A percentile compares a stretch with the other conserved stretches of the same genome.
Conservation (phyloP, 2,888 invertebrate species). For the Drosophila prolongata region DNA sequence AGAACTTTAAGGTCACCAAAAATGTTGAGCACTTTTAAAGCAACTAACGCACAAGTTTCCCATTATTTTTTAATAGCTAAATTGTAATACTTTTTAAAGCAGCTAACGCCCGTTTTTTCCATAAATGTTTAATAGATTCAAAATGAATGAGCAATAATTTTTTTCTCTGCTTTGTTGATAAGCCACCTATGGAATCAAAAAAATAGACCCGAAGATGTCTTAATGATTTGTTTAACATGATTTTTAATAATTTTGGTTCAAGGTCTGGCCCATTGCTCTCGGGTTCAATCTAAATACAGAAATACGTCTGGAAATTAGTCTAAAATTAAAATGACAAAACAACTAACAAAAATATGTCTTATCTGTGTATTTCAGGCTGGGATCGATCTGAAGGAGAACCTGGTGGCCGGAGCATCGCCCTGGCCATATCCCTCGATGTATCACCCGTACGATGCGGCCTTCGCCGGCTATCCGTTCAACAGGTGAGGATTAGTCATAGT, state of each 20-base stretch:
- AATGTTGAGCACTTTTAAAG: too few relatives aligned
- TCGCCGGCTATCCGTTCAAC: constrained; percentile 97
- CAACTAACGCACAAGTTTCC: too few relatives aligned
- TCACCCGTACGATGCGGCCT: constrained; percentile 96
- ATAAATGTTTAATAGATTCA: too few relatives aligned
- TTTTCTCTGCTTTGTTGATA: constrained; percentile 25
- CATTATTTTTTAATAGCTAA: too few relatives aligned
- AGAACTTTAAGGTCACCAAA: too few relatives aligned
- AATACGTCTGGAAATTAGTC: constrained; percentile 27
- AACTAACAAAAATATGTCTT: constrained; percentile 9
- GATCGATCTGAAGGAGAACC: constrained; percentile 94
- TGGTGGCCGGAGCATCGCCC: constrained; percentile 91
- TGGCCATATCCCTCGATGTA: constrained; percentile 97
- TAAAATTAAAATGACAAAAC: constrained; percentile 16
- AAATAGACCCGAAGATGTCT: constrained; percentile 54
- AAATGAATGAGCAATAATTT: too few relatives aligned
- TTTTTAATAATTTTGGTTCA: constrained; percentile 80
- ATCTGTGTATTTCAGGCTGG: constrained; percentile 88
- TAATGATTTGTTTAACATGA: constrained; percentile 83
- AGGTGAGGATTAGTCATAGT: constrained; percentile 89
- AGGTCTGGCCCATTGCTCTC: constrained; percentile 63
- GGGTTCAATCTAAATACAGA: constrained; percentile 35
- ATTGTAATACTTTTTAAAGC: too few relatives aligned
- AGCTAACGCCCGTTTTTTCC: too few relatives aligned
- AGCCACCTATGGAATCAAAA: constrained; percentile 12